Percentiles rank a stretch among this genome's conserved stretches.
Conservation (phyloP, 2,113 vertebrate species). For the Festucalex cinctus region DNA sequence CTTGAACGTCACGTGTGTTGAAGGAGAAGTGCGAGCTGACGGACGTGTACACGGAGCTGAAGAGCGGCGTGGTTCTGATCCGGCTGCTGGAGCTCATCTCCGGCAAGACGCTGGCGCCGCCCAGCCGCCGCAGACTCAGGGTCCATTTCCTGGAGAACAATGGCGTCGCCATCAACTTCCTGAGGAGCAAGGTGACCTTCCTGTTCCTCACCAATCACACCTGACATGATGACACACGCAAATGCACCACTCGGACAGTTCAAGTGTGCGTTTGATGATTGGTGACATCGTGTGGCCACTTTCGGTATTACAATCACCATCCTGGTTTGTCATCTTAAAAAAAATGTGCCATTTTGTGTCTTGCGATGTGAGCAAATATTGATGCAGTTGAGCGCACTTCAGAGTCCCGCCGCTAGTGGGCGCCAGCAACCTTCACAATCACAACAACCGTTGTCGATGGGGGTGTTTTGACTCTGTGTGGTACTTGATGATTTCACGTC, state of each 20-base stretch:
- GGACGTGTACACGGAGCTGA: constrained; percentile 81
- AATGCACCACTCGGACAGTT: neutral
- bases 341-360: too few relatives aligned
- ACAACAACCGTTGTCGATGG: too few relatives aligned
- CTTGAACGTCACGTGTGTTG: too few relatives aligned
- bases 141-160: constrained; percentile 91
- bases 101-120: constrained; percentile 70
- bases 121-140: constrained; percentile 73
- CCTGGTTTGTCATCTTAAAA: neutral
- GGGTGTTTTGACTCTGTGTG: too few relatives aligned
- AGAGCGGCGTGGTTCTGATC: constrained; percentile 78
- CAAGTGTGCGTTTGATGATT: neutral
- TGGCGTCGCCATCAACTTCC: constrained; percentile 84
- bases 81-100: constrained; percentile 85
- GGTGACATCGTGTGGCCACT: constrained; percentile 2
- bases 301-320: neutral
- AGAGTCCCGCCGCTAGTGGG: too few relatives aligned
- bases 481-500: too few relatives aligned
- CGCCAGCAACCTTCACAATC: too few relatives aligned
- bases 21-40: constrained; percentile 44
- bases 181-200: constrained; percentile 80
- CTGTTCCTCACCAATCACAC: neutral
- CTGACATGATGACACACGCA: neutral
- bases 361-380: too few relatives aligned
- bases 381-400: too few relatives aligned